Conservation (phyloP, 2,888 invertebrate genomes). For the Aleiodes leptofemur region DNA sequence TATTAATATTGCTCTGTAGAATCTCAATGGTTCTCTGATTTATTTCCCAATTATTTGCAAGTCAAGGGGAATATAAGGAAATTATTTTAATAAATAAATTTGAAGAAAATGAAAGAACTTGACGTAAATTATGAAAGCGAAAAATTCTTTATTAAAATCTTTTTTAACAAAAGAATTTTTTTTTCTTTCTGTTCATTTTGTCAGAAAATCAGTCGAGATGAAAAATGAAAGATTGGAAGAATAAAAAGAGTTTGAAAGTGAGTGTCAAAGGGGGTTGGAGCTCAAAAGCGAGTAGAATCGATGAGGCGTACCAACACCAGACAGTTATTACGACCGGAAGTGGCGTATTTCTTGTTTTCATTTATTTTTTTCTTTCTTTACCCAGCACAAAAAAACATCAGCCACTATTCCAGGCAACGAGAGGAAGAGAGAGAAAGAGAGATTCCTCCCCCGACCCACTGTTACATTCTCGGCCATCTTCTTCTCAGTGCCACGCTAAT, state of each 20-base stretch:
- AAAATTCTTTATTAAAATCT: conserved; percentile 5
- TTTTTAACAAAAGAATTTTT: background rate
- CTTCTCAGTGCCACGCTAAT: conserved; percentile 34
- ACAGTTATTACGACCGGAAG: conserved; percentile 59
- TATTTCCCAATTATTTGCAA: background rate
- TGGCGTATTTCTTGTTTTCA: conserved; percentile 43
- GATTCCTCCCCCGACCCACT: conserved; percentile 22
- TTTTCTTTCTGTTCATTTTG: background rate
- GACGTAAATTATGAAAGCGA: too few relatives aligned
- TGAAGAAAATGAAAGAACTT: background rate
- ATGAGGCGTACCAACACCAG: conserved; percentile 44
- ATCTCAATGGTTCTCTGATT: conserved; percentile 26
- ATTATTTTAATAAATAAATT: background rate
- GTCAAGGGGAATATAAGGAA: background rate
- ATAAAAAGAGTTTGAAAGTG: background rate
- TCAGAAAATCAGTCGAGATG: background rate
- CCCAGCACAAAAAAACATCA: background rate
- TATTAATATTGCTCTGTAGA: conserved; percentile 35
- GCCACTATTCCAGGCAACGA: conserved; percentile 30
- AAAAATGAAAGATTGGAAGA: background rate
- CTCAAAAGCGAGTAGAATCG: conserved; percentile 39
- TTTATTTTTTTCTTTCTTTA: conserved; percentile 16
- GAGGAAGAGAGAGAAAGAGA: background rate
- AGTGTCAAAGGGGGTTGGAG: conserved; percentile 14
- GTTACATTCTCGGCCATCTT: conserved; percentile 29